Evolutionary conservation across 2,888 invertebrate species (phyloP), one percentile per base, ranked within the genome.

Genomic region (Archips xylosteana): DNA sequence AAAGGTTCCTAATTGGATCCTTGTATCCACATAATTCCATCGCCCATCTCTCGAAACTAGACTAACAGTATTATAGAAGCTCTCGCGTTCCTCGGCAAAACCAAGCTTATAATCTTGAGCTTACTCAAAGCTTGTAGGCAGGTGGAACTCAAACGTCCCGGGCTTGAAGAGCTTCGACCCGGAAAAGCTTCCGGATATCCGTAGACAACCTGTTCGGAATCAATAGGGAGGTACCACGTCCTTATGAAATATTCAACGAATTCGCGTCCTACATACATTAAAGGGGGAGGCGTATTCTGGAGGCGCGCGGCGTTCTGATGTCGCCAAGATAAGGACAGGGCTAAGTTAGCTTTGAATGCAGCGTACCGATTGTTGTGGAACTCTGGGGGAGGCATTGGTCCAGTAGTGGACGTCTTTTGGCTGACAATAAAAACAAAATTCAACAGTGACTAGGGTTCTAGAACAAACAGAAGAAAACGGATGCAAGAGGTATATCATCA

Each of bases 171-270:
- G 59, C 57, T 59, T 60, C 79, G 83, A 83, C 83, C 83, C 78
- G 85, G 78, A 82, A 80, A 80, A 71, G 76, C 78, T 77, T 34
- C 65, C 78, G 79, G 81, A 79, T 76, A 75, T 78, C 73, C 79
- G 79, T 75, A 77, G 79, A 78, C 70, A 76, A 79, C 76, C 79
- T 77, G 79, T 75, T 75, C 78, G 77, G 80, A 85, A 86, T 86
- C 85, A 85, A 86, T 86, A 83, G 80, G 39, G 78, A 80, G 79
- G 79, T 79, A 80, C 80, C 78, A 79, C 80, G 77, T 75, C 78
- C 80, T 81, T 80, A 85, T 85, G 83, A 81, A 84, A 84, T 82
- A 85, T 85, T 83, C 82, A 85, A 79, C 77, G 75, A 39, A 36
- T 62, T 65, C 65, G 63, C 75, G 65, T 75, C 75, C 76, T 68